These are phyloP conservation scores for Pygocentrus nattereri DNA, from an alignment of 2,797 vertebrate genomes.

Conservation along the genomic window DNA sequence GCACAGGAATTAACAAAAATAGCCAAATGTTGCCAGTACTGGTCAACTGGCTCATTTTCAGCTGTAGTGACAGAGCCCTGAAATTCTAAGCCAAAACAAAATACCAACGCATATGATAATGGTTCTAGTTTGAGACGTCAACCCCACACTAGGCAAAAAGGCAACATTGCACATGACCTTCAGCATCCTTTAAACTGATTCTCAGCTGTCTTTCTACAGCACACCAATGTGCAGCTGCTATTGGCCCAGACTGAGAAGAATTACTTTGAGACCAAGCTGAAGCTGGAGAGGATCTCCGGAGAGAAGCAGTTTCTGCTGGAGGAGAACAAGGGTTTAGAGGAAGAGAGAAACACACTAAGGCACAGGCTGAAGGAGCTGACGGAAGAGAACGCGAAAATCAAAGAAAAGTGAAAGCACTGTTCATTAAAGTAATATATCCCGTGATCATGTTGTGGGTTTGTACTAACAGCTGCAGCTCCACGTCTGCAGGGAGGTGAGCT, in stretches of 20 bases:
- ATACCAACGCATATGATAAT: too few relatives aligned
- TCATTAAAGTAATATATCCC: background rate
- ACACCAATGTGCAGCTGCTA: slow-evolving; percentile 69
- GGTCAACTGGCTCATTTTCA: too few relatives aligned
- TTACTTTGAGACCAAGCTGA: slow-evolving; percentile 78
- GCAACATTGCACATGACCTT: too few relatives aligned
- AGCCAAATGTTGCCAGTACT: too few relatives aligned
- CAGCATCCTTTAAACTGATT: background rate
- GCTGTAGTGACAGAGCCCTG: too few relatives aligned
- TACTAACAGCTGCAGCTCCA: background rate
- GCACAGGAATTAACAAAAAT: too few relatives aligned
- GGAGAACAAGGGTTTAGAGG: slow-evolving; percentile 71
- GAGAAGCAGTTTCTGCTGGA: slow-evolving; percentile 74
- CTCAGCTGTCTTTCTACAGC: slow-evolving; percentile 55
- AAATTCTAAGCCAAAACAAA: too few relatives aligned
- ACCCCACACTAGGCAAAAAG: too few relatives aligned
- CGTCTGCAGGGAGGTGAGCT: slow-evolving; percentile 68
- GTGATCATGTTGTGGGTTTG: background rate
- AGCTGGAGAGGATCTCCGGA: slow-evolving; percentile 72
- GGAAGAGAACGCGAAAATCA: slow-evolving; percentile 72
- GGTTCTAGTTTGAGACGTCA: too few relatives aligned
- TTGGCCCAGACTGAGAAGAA: slow-evolving; percentile 74
- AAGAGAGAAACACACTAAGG: slow-evolving; percentile 70
- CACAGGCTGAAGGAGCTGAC: slow-evolving; percentile 70
- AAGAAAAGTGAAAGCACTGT: slow-evolving; percentile 72